Evolutionary conservation across 1,140 invertebrate genomes (phyloP).

Genomic region (Solenopsis invicta): DNA sequence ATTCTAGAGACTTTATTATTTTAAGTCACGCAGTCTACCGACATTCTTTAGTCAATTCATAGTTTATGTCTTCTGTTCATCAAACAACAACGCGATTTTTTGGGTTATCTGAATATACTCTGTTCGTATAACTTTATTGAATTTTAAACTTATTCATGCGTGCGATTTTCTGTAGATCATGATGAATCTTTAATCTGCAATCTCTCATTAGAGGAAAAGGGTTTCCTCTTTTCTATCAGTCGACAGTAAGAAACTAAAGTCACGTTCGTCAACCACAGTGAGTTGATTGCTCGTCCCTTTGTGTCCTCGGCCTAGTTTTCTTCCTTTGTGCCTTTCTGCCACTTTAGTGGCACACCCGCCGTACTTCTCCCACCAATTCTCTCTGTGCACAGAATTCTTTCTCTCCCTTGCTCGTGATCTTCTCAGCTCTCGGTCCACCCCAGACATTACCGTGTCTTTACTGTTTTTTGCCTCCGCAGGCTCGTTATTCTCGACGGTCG

Average conservation of each 20-base stretch:
- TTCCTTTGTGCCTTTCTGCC: slow-evolving; percentile 53
- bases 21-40: background rate
- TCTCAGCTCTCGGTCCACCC: slow-evolving; percentile 20
- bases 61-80: background rate
- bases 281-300: slow-evolving; percentile 77
- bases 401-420: background rate
- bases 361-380: slow-evolving; percentile 22
- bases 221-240: slow-evolving; percentile 63
- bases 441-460: slow-evolving; percentile 46
- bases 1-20: background rate
- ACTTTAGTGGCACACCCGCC: slow-evolving; percentile 35
- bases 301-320: slow-evolving; percentile 72
- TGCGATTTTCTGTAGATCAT: slow-evolving; percentile 47
- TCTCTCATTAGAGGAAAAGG: slow-evolving; percentile 71
- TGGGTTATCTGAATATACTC: background rate
- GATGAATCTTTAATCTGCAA: slow-evolving; percentile 47
- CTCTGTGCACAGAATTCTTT: background rate
- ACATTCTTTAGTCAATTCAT: background rate
- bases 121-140: background rate
- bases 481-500: slow-evolving; percentile 62
- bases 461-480: slow-evolving; percentile 63
- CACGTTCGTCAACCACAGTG: slow-evolving; percentile 79
- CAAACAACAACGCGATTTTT: background rate
- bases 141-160: slow-evolving; percentile 13
- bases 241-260: slow-evolving; percentile 74